Base-by-base conservation (phyloP, 2,113 vertebrate genomes). In the Lycocorax pyrrhopterus region DNA sequence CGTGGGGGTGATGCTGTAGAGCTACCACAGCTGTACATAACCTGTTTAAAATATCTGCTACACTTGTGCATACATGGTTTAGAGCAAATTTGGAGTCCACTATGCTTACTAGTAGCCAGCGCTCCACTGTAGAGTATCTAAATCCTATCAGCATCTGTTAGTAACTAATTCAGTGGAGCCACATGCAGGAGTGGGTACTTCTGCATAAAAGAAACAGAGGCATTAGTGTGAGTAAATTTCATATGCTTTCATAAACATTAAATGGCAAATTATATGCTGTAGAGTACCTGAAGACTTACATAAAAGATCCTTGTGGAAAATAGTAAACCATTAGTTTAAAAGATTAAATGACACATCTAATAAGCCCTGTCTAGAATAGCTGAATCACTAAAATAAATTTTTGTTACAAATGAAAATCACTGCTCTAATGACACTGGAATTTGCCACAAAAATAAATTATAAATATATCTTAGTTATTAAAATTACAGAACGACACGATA, bases 361-460 rank as follows among this genome's bases (percentile, higher is more conserved):
- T 90, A 91, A 91, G 37, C 43, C 37, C 59, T 79, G 62, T 91
- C 56, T 73, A 86, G 64, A 87, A 92, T 4, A 87, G 84, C 52
- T 93, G 77, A 94, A 93, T 80, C 59, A 68, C 66, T 59, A 52
- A 96, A 96, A 77, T 74, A 88, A 2, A 41, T 87, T 76, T 51
- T 90, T 91, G 49, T 89, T 94, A 55, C 46, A 89, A 60, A 93
- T 60, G 39, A 90, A 93, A 94, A 94, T 90, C 49, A 84, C 52
- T 62, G 37, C 25, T 90, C 52, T 95, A 89, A 95, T 68, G 37
- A 77, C 77, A 93, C 30, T 21, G 20, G 47, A 76, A 89, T 84
- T 96, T 94, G 55, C 27, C 44, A 89, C 69, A 72, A 88, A 95
- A 94, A 91, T 49, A 95, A 93, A 85, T 76, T 47, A 94, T 44